Conservation (phyloP, 2,113 vertebrate species). For the Petromus typicus region DNA sequence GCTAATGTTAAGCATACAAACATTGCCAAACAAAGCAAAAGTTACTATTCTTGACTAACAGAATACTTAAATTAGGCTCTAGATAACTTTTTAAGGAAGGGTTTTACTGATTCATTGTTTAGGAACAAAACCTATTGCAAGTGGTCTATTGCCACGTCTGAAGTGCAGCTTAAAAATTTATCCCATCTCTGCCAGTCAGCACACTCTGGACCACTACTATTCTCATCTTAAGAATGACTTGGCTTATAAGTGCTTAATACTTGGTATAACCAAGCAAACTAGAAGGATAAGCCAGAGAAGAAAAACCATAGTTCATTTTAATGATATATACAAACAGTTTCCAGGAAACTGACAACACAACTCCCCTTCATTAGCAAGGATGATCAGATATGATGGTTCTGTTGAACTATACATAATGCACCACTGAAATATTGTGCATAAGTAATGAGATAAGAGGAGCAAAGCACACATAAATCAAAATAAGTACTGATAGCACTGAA, state of each 20-base stretch:
- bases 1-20: not conserved
- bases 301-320: not conserved
- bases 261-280: not conserved
- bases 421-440: not conserved
- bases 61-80: conserved; percentile 1
- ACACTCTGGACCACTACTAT: not conserved
- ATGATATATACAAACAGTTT: not conserved
- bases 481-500: not conserved
- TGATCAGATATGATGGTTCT: not conserved
- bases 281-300: not conserved
- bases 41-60: conserved; percentile 22
- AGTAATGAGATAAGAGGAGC: not conserved
- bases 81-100: not conserved
- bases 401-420: not conserved
- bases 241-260: not conserved
- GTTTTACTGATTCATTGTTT: not conserved
- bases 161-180: not conserved
- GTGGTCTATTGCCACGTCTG: not conserved
- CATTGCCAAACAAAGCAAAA: not conserved
- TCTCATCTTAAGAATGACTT: not conserved
- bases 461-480: not conserved
- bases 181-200: not conserved
- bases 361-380: not conserved
- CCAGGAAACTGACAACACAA: not conserved
- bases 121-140: not conserved